Base-by-base conservation (phyloP, 2,113 vertebrate genomes). In the Brachyhypopomus gauderio region DNA sequence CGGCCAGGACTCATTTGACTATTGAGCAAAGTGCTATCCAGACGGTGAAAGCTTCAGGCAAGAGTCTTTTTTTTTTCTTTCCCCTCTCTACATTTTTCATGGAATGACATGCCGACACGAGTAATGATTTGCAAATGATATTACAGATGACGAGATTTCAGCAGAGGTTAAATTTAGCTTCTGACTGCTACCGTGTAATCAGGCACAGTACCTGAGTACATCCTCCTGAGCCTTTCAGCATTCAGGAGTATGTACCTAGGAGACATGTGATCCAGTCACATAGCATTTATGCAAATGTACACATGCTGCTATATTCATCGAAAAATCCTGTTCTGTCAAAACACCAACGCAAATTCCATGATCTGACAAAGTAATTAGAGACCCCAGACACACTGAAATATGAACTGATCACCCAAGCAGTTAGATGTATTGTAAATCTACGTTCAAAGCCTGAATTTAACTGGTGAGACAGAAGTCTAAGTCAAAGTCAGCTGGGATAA, bases 11-110 rank as follows among this genome's bases (percentile, higher is more conserved):
- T 27, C 3, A 8, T 12, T 8, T 2, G 60, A 23, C 36, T 38
- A 72, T 78, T 69, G 77, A 80, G 59, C 52, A 69, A 20, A 16
- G 5, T 22, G 20, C 48, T 8, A 36, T 64, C 71, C 12, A 75
- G 20, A 41, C 14, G 67, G 27, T 17, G 59, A 78, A 16, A 34
- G 30, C 66, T 23, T 77, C 81, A 63, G 12, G 5, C 56, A 30
- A 30, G 34, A 58, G 12, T 27, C 6, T 16, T 64, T 64, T 64
- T 17, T n/a, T 30, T 2, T 30, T 30, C 30, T 23, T 17, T 7
- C 14, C 48, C 22, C 52, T n/a, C 67, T 7, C 67, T 41, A 34
- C 2, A 48, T 30, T 77, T 41, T 16, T 69, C 16, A 58, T 67
- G 16, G 16, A 67, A 19, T 19, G 27, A 17, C 63, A 34, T 16